Evolutionary conservation across 2,113 vertebrate genomes (phyloP).

Genomic region (Vombatus ursinus): DNA sequence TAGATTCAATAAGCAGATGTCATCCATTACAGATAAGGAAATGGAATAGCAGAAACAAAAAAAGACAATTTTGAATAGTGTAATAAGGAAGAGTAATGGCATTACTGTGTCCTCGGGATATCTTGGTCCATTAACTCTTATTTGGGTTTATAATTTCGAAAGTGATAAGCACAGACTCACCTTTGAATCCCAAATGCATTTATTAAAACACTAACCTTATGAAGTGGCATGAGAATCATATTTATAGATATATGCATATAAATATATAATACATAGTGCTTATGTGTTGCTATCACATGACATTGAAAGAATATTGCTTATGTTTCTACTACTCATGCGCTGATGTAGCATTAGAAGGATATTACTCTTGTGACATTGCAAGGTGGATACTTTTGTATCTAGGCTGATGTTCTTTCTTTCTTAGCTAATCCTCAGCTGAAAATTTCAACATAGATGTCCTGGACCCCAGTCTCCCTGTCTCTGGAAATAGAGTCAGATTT

Average conservation of each 20-base stretch:
- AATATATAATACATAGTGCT: background rate
- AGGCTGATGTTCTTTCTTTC: background rate
- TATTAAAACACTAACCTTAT: background rate
- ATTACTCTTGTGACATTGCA: background rate
- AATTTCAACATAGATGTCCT: background rate
- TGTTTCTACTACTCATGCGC: background rate
- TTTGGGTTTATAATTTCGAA: background rate
- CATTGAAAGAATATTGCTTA: background rate
- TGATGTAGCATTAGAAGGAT: background rate
- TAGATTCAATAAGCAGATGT: background rate
- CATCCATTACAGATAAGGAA: background rate
- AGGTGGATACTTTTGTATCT: background rate
- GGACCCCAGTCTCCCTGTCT: no score
- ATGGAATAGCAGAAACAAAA: background rate
- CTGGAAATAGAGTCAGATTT: no score
- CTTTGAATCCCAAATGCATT: background rate
- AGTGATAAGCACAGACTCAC: background rate
- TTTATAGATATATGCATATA: background rate
- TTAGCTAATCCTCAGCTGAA: background rate
- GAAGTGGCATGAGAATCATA: background rate
- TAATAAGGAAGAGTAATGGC: background rate
- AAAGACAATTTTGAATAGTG: background rate
- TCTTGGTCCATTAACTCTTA: background rate
- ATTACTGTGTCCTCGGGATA: background rate
- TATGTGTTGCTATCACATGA: background rate